phyloP scores from a whole-genome alignment of 2,113 vertebrate species.

The Callipepla squamata region DNA sequence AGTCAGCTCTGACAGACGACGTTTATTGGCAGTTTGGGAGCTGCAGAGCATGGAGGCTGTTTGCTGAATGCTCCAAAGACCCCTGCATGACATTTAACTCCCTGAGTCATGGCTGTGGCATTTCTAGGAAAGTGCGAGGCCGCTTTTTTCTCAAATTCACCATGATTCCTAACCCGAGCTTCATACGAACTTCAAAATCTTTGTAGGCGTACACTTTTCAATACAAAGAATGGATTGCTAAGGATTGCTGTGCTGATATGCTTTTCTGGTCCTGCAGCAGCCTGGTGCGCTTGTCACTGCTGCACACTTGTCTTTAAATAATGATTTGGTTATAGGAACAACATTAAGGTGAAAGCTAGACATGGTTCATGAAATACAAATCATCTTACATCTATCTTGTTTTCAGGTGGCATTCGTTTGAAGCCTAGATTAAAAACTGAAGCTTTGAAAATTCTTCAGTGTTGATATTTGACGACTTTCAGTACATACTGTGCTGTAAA shows the following conservation, averaged over 20 bases:
- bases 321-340: background rate
- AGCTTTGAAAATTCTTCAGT: background rate
- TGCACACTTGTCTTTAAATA: background rate
- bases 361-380: background rate
- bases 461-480: background rate
- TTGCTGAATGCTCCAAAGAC: background rate
- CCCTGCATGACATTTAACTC: background rate
- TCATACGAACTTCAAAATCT: background rate
- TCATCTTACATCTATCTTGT: background rate
- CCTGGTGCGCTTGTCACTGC: background rate
- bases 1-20: background rate
- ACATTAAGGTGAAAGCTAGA: background rate
- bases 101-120: background rate
- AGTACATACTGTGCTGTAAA: background rate
- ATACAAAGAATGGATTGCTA: background rate
- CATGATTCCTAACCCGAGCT: background rate
- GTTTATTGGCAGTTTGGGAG: background rate
- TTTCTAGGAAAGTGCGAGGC: background rate
- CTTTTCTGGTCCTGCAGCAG: background rate
- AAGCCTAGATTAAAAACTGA: background rate
- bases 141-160: background rate
- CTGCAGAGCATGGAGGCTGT: background rate
- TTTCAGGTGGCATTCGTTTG: background rate
- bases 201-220: accelerated
- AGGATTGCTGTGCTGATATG: background rate